A percentile compares a stretch with the other conserved stretches of the same genome.
These are phyloP conservation scores for Ambastaia sidthimunki DNA, from an alignment of 2,797 vertebrate genomes.

Conservation along the genomic window DNA sequence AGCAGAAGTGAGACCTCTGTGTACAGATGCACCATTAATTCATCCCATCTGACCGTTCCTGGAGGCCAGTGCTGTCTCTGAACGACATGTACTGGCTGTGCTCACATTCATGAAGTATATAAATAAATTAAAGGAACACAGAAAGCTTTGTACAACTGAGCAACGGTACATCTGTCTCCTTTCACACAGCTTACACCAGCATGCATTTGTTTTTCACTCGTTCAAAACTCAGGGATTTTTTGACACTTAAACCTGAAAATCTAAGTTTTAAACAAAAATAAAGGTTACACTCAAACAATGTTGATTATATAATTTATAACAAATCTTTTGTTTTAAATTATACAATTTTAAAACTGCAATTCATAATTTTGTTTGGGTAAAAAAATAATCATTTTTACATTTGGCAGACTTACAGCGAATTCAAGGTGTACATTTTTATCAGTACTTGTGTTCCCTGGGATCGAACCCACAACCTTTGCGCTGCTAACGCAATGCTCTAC, in stretches of 20 bases:
- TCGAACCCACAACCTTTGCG: too few species aligned
- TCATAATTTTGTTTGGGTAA: too few species aligned
- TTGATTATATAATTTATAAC: too few species aligned
- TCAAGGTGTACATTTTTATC: too few species aligned
- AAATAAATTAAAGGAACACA: not conserved
- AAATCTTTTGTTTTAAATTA: too few species aligned
- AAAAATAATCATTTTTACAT: too few species aligned
- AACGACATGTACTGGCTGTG: slow-evolving; percentile 30
- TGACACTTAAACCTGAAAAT: not conserved
- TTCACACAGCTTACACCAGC: not conserved
- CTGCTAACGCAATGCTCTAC: too few species aligned
- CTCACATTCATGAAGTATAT: not conserved
- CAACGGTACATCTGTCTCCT: slow-evolving; percentile 1
- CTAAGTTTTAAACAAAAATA: too few species aligned
- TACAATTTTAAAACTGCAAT: too few species aligned
- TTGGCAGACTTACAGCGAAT: too few species aligned
- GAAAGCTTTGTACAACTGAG: not conserved
- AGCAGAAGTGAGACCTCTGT: slow-evolving; percentile 19
- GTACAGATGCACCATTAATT: slow-evolving; percentile 49
- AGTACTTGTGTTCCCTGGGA: too few species aligned
- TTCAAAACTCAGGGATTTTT: not conserved
- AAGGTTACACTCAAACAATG: too few species aligned
- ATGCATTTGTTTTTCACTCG: slow-evolving; percentile 5
- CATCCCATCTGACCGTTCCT: slow-evolving; percentile 31
- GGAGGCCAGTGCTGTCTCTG: slow-evolving; percentile 12